These are phyloP conservation scores for Sclerodermus sp. DNA, from an alignment of 2,888 invertebrate species.

Conservation along the genomic window DNA sequence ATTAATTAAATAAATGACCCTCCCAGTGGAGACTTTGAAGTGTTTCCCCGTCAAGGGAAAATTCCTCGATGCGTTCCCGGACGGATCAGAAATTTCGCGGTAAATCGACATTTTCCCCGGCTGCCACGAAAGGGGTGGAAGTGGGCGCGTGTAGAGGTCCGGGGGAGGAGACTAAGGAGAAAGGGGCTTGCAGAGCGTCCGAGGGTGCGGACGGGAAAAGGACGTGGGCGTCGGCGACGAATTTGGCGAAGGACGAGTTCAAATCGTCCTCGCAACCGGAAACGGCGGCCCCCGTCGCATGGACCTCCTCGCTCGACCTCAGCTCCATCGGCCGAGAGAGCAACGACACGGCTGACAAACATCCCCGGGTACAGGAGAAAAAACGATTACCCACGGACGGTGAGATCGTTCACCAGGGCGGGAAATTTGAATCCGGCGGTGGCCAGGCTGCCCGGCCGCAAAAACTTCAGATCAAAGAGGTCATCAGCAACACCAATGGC, in stretches of 20 bases:
- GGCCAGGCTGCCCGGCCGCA: conserved; percentile 28
- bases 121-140: too few species aligned
- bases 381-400: conserved; percentile 7
- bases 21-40: too few species aligned
- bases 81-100: too few species aligned
- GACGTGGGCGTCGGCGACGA: conserved; percentile 79
- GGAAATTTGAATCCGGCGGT: conserved; percentile 8
- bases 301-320: conserved; percentile 84
- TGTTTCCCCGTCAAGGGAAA: too few species aligned
- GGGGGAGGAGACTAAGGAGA: conserved; percentile 59
- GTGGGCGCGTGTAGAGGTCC: conserved; percentile 33
- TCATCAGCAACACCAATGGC: conserved; percentile 48
- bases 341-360: conserved; percentile 3
- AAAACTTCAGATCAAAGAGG: conserved; percentile 50
- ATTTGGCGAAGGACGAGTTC: conserved; percentile 59
- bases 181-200: too few species aligned
- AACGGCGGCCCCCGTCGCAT: conserved; percentile 51
- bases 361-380: not conserved
- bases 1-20: too few species aligned
- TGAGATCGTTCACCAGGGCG: not conserved
- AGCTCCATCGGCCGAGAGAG: conserved; percentile 52
- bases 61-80: too few species aligned
- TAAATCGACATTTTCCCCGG: too few species aligned
- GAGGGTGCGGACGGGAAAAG: conserved; percentile 60
- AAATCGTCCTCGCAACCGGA: conserved; percentile 16